Evolutionary conservation across 92 coral and sea anemone genomes (phyloP), one percentile per base, ranked within the genome.

Genomic region (Virgularia gustaviana): DNA sequence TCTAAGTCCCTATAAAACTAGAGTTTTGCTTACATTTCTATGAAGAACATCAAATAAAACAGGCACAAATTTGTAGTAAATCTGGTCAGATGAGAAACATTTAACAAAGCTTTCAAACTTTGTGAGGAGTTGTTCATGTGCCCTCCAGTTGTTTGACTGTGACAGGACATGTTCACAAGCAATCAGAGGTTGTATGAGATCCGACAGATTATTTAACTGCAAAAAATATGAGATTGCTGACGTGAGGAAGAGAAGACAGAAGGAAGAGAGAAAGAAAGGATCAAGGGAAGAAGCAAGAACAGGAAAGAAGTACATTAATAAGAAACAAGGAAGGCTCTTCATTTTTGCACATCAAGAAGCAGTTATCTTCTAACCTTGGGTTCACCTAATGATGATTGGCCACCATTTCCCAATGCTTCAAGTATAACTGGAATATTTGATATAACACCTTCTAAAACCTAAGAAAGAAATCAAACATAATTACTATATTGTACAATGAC

Each of bases 21-120:
- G 18, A 47, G 33, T n/a, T 22, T 36, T 45, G 82, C 99, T 85
- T 76, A 94, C 99, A 82, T 94, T 94, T 82, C 96, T 90, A 3
- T 96, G 90, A 22, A 90, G 76, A 47, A 94, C 73, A 49, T 91
- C 85, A 74, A 94, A 94, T 39, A 94, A 80, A 39, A 94, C 78
- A 25, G 99, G 96, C 9, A 94, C 99, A 83, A 94, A 94, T 77
- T 94, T 94, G 84, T 94, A 94, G 80, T 94, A 94, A 67, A 94
- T 94, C 79, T 94, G 99, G 59, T 94, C 99, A 34, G 99, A 94
- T 0, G 96, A 79, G 39, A 94, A 78, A 58, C 96, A 87, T 49
- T 94, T 84, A 10, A 91, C 90, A 55, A 94, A 89, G 61, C 96
- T 84, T 13, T 90, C 84, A 85, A 94, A 94, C 62, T 87, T 89